Conservation (phyloP, 2,888 invertebrate genomes). For the Trimorus sp. region DNA sequence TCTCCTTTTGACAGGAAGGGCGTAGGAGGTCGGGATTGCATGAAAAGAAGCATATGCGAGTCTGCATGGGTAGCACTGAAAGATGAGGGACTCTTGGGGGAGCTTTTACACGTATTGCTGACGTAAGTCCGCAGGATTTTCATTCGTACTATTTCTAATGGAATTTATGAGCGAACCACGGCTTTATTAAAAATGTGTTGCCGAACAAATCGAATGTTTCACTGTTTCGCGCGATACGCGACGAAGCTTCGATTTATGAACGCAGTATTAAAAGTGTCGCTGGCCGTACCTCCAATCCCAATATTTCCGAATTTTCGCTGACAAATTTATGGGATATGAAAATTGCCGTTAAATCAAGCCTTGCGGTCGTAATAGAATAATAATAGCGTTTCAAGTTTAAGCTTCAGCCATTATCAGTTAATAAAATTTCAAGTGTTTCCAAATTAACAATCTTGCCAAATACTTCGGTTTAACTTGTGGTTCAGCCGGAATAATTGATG, state of each 20-base stretch:
- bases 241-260: too few relatives aligned
- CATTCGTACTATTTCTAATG: constrained; percentile 57
- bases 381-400: too few relatives aligned
- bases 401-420: too few relatives aligned
- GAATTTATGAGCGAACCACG: constrained; percentile 44
- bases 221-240: neutral
- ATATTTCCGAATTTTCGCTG: neutral
- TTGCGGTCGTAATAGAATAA: too few relatives aligned
- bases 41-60: constrained; percentile 87
- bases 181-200: constrained; percentile 52
- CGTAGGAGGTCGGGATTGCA: constrained; percentile 84
- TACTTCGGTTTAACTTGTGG: too few relatives aligned
- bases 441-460: too few relatives aligned
- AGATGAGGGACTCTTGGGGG: constrained; percentile 84
- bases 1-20: constrained; percentile 83
- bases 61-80: constrained; percentile 85
- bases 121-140: constrained; percentile 76
- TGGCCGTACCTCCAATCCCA: too few relatives aligned
- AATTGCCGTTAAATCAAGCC: too few relatives aligned
- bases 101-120: constrained; percentile 80
- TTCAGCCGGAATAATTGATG: too few relatives aligned
- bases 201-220: constrained; percentile 19
- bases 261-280: too few relatives aligned
- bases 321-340: too few relatives aligned
- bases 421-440: too few relatives aligned